A percentile compares a stretch with the other conserved stretches of the same genome.
Conservation (phyloP, 2,888 invertebrate genomes). For the Polydrusus cervinus region DNA sequence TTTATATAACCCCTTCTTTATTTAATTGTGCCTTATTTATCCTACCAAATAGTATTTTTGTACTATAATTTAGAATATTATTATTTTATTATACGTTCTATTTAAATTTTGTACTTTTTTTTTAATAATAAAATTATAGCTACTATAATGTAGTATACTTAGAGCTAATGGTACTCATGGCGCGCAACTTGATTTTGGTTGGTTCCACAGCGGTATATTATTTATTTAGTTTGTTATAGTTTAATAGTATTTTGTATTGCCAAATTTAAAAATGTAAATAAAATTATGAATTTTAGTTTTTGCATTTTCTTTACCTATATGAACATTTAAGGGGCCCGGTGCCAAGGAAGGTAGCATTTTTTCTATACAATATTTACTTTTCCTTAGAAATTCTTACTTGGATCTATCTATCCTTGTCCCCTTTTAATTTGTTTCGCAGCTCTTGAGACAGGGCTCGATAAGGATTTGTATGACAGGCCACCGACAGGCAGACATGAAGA, state of each 20-base stretch:
- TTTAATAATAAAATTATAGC: background rate
- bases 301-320: background rate
- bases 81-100: slow-evolving; percentile 1
- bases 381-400: too few relatives aligned
- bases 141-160: too few relatives aligned
- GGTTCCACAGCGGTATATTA: background rate
- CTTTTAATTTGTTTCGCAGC: too few relatives aligned
- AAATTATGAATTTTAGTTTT: background rate
- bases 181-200: background rate
- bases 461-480: too few relatives aligned
- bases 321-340: background rate
- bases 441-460: too few relatives aligned
- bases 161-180: background rate
- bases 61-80: background rate
- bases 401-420: too few relatives aligned
- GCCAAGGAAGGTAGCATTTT: too few relatives aligned
- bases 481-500: too few relatives aligned
- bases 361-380: too few relatives aligned
- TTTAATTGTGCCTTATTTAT: slow-evolving; percentile 25
- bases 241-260: background rate
- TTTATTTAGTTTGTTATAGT: slow-evolving; percentile 17
- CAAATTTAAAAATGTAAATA: slow-evolving; percentile 5
- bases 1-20: too few relatives aligned
- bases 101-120: slow-evolving; percentile 20
- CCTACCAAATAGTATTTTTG: slow-evolving; percentile 27